phyloP scores from a whole-genome alignment of 2,113 vertebrate genomes.

The Recurvirostra avosetta region DNA sequence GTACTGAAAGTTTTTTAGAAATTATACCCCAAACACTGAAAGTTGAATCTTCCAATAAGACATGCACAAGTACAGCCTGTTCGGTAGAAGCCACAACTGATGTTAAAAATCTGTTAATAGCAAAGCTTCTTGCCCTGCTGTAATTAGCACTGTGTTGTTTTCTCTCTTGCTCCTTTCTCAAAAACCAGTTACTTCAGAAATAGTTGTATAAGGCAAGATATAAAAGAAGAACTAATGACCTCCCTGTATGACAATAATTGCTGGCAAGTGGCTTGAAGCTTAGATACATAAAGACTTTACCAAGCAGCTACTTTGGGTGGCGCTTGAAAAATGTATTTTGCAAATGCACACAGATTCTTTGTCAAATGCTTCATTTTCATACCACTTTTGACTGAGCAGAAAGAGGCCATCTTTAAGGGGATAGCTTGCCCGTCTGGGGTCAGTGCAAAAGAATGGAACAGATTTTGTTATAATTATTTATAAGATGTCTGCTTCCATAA shows the following conservation, averaged over 20 bases:
- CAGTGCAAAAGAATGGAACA: slow-evolving; percentile 68
- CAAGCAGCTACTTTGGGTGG: neutral
- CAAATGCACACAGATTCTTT: neutral
- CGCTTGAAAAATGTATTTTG: slow-evolving; percentile 1
- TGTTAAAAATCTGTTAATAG: neutral
- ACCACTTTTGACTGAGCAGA: slow-evolving; percentile 33
- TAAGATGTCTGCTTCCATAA: slow-evolving; percentile 79
- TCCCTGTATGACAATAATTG: neutral
- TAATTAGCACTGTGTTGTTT: neutral
- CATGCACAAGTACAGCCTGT: neutral
- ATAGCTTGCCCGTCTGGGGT: slow-evolving; percentile 60
- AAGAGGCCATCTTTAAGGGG: slow-evolving; percentile 41
- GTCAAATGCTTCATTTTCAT: slow-evolving; percentile 44
- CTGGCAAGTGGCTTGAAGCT: neutral
- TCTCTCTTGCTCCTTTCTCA: neutral
- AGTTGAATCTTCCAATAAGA: neutral
- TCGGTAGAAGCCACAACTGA: neutral
- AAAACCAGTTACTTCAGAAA: neutral
- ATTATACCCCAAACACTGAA: neutral
- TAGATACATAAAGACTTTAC: neutral
- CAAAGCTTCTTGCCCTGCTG: neutral
- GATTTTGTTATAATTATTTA: slow-evolving; percentile 79
- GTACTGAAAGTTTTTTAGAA: neutral
- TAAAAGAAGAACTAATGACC: neutral
- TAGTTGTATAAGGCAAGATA: neutral